Evolutionary conservation across 2,113 vertebrate genomes (phyloP), one percentile per base, ranked within the genome.

Genomic region (Gambusia affinis): DNA sequence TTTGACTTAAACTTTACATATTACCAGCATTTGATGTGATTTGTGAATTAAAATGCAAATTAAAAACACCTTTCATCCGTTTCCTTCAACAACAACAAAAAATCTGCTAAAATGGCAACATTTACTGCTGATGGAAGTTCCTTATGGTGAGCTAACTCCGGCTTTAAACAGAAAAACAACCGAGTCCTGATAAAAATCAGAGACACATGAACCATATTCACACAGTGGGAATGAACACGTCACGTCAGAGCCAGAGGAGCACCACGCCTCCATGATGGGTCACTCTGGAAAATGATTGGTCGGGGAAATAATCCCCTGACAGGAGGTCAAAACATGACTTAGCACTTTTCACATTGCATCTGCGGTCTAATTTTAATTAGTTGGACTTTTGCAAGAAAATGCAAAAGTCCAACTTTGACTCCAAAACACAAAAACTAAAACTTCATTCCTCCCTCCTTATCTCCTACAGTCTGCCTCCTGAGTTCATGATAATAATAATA

Each of bases 231-330:
- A 1, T 51, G 14, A 76, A 70, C 12, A 12, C 11, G 28, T 51
- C 4, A 12, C 66, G 65, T 64, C 51, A 75, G 30, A 62, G 54
- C 12, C 70, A 63, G 30, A 75, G 29, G 30, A 80, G 74, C 39
- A 39, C 47, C 72, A 67, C 51, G 54, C 77, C 87, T 69, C 74
- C 67, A 75, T 69, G 24, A 39, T 67, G 47, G 75, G 83, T 80
- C 79, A 65, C 31, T 28, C 31, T 28, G 60, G 73, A 64, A 82
- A 89, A 81, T 78, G 87, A 91, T 87, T 92, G 89, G 90, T 77
- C 75, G 67, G 79, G 30, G 65, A 74, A 85, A 75, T 67, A 74
- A 76, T 78, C 67, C 62, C n/a, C 35, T 64, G 31, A 67, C 77
- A 63, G 47, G 64, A 80, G 75, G 79, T 81, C 74, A 73, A 31